Evolutionary conservation across 2,113 vertebrate species (phyloP).

Genomic region (Nerophis lumbriciformis): DNA sequence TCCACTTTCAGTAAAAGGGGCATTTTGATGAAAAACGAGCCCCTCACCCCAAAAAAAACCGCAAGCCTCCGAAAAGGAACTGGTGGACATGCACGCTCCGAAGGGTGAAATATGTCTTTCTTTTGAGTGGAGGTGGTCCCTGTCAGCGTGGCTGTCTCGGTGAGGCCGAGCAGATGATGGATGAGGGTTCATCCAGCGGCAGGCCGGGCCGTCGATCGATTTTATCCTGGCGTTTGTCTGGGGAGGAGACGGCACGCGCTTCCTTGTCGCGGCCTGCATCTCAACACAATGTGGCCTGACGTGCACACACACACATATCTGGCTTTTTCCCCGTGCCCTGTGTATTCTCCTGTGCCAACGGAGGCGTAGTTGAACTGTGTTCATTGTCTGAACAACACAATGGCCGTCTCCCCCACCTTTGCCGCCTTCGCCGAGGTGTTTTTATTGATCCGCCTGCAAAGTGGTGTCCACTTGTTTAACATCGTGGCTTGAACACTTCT

Average conservation of each 20-base stretch:
- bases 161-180: conserved; percentile 52
- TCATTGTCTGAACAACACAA: conserved; percentile 43
- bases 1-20: conserved; percentile 67
- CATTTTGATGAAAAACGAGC: conserved; percentile 46
- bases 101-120: conserved; percentile 34
- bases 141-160: conserved; percentile 37
- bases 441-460: conserved; percentile 57
- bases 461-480: conserved; percentile 60
- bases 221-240: conserved; percentile 61
- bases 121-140: conserved; percentile 25
- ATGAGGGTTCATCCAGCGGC: conserved; percentile 53
- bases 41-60: background rate
- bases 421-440: conserved; percentile 29
- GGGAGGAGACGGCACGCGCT: conserved; percentile 23
- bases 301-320: conserved; percentile 2
- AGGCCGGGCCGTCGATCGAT: conserved; percentile 63
- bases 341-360: conserved; percentile 25
- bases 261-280: conserved; percentile 19
- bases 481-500: conserved; percentile 50
- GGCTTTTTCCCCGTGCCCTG: conserved; percentile 10
- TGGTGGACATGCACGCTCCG: conserved; percentile 4
- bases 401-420: conserved; percentile 19
- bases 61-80: conserved; percentile 1
- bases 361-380: conserved; percentile 25
- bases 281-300: conserved; percentile 34